Base-by-base conservation (phyloP, 2,888 invertebrate genomes). In the Orgyia antiqua region DNA sequence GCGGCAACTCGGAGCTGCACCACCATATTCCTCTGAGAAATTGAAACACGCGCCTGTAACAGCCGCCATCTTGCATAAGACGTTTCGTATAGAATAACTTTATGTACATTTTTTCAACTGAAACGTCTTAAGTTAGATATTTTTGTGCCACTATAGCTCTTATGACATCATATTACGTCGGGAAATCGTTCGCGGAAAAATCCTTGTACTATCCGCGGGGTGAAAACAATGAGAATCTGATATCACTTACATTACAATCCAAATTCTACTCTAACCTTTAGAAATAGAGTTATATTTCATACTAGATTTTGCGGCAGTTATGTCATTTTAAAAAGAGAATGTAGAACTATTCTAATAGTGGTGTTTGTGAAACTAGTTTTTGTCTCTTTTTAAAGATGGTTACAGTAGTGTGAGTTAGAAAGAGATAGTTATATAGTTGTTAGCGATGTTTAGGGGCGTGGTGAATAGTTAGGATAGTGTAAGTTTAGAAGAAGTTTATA, bases 141-240 rank as follows among this genome's bases (percentile, higher is more conserved):
- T 84, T 84, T 84, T 84, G 73, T 68, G 79, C 79, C 65, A 84
- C 83, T 84, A 72, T 84, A 71, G 82, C 74, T 70, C 83, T 83
- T 84, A 84, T 71, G 68, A 58, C 78, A 55, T 68, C 61, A 73
- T 60, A 64, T 74, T 84, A 84, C 69, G 83, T 68, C 65, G 77
- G 72, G 60, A 78, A 80, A 77, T 84, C 79, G 84, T 79, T 76
- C 83, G 84, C 76, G 77, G 75, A 84, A 84, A 84, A 84, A 83
- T 82, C 62, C 65, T 63, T 52, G 70, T 55, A 67, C 66, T 68
- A 68, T 70, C 65, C 70, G 59, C 70, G 65, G 65, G 64, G 52
- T 45, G 25, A 11, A 38, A 21, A 31, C 29, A 24, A 27, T 11
- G 10, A 35, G 42, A 67, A 53, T 36, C 34, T 1, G 42, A 37